Percentiles rank a stretch among this genome's conserved stretches.
phyloP scores from a whole-genome alignment of 2,113 vertebrate genomes.

The Natator depressus region DNA sequence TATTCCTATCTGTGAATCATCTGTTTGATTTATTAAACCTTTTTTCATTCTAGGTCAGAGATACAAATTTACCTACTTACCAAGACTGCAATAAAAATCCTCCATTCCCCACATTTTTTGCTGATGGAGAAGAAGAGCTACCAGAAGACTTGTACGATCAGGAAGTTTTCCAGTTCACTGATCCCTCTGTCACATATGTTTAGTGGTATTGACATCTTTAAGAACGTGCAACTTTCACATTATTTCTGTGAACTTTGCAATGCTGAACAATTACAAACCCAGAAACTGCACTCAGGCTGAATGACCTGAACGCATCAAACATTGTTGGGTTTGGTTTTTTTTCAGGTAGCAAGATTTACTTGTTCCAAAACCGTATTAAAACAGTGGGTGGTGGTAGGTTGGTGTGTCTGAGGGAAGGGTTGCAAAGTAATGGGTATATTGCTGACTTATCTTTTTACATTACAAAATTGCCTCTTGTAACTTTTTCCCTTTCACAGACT shows the following conservation, averaged over 20 bases:
- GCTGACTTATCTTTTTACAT: background rate
- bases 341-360: background rate
- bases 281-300: background rate
- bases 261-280: background rate
- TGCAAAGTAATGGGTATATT: background rate
- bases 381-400: background rate
- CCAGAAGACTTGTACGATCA: slow-evolving; percentile 92
- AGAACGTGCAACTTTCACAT: background rate
- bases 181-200: slow-evolving; percentile 81
- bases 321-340: background rate
- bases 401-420: background rate
- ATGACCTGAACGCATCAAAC: background rate
- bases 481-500: background rate
- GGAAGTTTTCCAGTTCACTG: slow-evolving; percentile 85
- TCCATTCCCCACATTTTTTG: slow-evolving; percentile 94
- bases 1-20: background rate
- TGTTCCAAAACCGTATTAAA: background rate
- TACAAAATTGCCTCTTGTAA: background rate
- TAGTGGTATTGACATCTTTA: slow-evolving; percentile 23
- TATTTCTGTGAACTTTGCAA: background rate
- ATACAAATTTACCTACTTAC: slow-evolving; percentile 80
- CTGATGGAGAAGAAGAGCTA: slow-evolving; percentile 88
- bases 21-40: background rate
- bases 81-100: slow-evolving; percentile 77
- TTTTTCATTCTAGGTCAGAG: slow-evolving; percentile 81